Evolutionary conservation across 2,797 vertebrate species (phyloP), one percentile per base, ranked within the genome.

Genomic region (Anabas testudineus): DNA sequence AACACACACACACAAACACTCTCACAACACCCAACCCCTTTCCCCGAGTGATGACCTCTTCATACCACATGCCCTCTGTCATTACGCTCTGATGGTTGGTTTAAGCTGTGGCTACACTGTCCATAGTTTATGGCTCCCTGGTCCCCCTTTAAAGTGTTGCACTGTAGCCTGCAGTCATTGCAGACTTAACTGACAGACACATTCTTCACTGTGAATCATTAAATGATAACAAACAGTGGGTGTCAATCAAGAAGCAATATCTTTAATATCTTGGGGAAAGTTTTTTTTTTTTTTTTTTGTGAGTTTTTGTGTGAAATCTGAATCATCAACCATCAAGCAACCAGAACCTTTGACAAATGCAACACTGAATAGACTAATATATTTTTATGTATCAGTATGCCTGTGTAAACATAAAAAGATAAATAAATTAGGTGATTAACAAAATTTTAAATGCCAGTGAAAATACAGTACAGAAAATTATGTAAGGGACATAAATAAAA

Each of bases 31-130:
- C 62, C 59, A 58, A 49, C 54, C 78, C 72, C 18, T 77, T 89
- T 88, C 80, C 85, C 88, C 41, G 69, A 88, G 84, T 46, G 85
- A 87, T 90, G 91, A 91, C 90, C 90, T 86, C 87, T 82, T 87
- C 87, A 73, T 65, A 85, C 83, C 24, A 86, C 88, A 86, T 67
- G 81, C 86, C 67, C 82, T 76, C 88, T 91, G 91, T 92, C 90
- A 87, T 92, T 92, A 84, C 77, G 68, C 86, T 88, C 82, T 48
- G 59, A 80, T 70, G 83, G 68, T 74, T 71, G 56, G 61, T 90
- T 91, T 88, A 87, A 90, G 87, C 82, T 56, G 60, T 28, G 85
- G 69, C 76, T 60, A 51, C 63, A 67, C 70, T 79, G 60, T 82
- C 76, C 54, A 74, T 69, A 59, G 53, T 91, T 89, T 91, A 86